Evolutionary conservation across 1,140 invertebrate genomes (phyloP), one percentile per base, ranked within the genome.

Genomic region (Pomacea maculata): DNA sequence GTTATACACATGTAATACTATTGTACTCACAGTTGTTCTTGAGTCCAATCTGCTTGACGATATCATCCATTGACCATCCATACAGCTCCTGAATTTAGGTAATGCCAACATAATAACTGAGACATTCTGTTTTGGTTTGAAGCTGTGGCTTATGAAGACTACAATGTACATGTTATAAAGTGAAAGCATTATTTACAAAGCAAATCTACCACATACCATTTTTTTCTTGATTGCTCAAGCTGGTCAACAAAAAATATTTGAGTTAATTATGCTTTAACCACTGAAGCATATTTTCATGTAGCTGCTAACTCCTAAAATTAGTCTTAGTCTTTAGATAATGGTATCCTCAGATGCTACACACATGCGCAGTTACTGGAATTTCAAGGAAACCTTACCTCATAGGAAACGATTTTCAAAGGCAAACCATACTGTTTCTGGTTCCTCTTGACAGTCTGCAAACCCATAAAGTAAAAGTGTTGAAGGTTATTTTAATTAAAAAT

Each of bases 21-120:
- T 55, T 11, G 55, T 77, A 92, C 86, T 91, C 91, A 91, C 99
- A 99, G 92, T 99, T 99, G 92, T 99, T 99, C 91, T 98, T 99
- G 74, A 95, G 94, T 0, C 99, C 99, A 85, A 99, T 97, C 92
- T 96, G 93, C 87, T 95, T 94, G 7, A 99, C 98, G 91, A 99
- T 99, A 87, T 95, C 95, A 93, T 99, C 99, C 99, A 99, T 99
- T 29, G 98, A 99, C 98, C 98, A 99, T 0, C 98, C 98, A 94
- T 99, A 99, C 0, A 99, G 92, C 85, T 99, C 97, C 93, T 92
- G 83, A 72, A 86, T 86, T 45, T 45, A 6, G 34, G 34, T 45
- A 45, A 45, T 45, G 34, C 34, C 34, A 45, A 45, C 34, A 83
- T 75, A 25, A 77, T 55, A 9, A 21, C n/a, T 63, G 12, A 6